phyloP scores from a whole-genome alignment of 2,888 invertebrate species.

The Smittia aterrima region DNA sequence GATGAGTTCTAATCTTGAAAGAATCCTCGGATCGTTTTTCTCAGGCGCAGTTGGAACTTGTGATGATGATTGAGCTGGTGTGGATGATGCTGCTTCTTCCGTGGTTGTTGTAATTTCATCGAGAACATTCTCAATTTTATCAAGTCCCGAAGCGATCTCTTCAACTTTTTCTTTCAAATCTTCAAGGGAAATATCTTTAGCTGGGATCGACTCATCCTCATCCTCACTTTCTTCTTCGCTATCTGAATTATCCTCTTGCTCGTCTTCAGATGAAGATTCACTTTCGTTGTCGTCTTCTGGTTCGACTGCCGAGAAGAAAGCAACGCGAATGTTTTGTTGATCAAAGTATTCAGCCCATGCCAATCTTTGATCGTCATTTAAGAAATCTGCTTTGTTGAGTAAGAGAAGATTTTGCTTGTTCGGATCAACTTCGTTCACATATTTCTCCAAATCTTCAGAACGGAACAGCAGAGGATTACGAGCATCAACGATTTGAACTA shows the following conservation, averaged over 20 bases:
- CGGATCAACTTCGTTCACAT: conserved; percentile 72
- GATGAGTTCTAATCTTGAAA: conserved; percentile 69
- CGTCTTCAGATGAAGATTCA: no score
- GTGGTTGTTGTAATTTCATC: neutral
- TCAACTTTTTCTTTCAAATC: conserved; percentile 28
- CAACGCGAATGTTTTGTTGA: conserved; percentile 65
- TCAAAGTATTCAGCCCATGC: conserved; percentile 85
- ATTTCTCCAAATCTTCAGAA: conserved; percentile 86
- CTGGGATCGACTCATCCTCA: conserved; percentile 48
- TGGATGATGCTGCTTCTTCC: neutral
- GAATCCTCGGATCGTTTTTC: conserved; percentile 49
- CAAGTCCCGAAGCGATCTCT: conserved; percentile 42
- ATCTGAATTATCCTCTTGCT: neutral
- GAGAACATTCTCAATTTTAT: conserved; percentile 16
- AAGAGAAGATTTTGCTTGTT: conserved; percentile 78
- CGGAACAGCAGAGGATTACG: conserved; percentile 92
- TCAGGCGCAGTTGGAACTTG: conserved; percentile 14
- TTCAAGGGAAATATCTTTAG: conserved; percentile 45
- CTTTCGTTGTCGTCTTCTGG: conserved; percentile 53
- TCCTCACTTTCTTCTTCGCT: conserved; percentile 56
- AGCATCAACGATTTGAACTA: conserved; percentile 94
- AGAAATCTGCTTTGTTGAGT: conserved; percentile 93
- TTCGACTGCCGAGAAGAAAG: conserved; percentile 87
- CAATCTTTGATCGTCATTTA: conserved; percentile 75
- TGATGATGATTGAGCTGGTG: neutral